Conservation (phyloP, 2,113 vertebrate genomes). For the Raja brachyura region DNA sequence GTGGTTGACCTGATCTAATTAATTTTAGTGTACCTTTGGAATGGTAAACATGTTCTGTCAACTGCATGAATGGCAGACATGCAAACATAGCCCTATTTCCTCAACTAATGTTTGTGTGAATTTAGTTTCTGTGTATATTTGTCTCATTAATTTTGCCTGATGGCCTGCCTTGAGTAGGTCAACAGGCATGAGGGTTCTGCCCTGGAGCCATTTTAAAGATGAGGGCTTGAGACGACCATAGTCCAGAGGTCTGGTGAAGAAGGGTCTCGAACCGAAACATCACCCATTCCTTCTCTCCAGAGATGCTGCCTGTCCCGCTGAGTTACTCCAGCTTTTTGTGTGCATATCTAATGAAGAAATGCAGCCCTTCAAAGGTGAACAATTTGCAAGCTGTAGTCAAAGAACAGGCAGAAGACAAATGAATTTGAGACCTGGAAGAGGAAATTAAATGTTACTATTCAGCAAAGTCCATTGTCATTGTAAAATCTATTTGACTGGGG, state of each 20-base stretch:
- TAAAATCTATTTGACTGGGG: not conserved
- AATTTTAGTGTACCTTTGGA: not conserved
- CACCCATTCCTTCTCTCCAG: too few species aligned
- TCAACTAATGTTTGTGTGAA: not conserved
- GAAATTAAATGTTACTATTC: not conserved
- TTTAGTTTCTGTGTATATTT: not conserved
- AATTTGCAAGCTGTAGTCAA: not conserved
- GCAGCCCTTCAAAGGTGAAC: not conserved
- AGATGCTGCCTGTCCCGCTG: too few species aligned
- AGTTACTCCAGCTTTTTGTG: too few species aligned
- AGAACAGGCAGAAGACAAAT: not conserved
- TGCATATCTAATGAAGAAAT: not conserved
- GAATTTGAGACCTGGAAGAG: not conserved
- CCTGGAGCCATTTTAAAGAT: not conserved
- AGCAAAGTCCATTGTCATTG: not conserved
- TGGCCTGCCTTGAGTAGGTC: not conserved
- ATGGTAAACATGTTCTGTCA: not conserved
- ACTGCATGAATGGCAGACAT: not conserved
- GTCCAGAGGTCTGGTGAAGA: not conserved
- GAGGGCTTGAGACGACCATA: not conserved
- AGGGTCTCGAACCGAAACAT: too few species aligned
- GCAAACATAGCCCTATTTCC: not conserved
- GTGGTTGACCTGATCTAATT: not conserved
- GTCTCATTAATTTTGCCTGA: not conserved
- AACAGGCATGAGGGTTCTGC: not conserved